phyloP scores from a whole-genome alignment of 2,888 invertebrate genomes.

The Papilio elwesi region DNA sequence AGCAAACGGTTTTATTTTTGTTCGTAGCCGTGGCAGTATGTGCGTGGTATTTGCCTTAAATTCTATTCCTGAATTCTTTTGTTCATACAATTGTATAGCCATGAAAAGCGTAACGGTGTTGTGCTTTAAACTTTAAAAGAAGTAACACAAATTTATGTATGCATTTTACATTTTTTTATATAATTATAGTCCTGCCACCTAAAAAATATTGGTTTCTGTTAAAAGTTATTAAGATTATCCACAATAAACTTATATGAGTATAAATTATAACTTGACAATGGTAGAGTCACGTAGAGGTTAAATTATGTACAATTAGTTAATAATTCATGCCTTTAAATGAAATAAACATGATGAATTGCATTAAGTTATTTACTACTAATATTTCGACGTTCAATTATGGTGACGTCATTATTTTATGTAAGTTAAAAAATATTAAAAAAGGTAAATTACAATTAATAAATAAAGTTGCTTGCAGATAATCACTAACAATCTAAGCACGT shows the following conservation, averaged over 20 bases:
- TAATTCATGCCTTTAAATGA: too few species aligned
- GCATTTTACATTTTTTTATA: neutral
- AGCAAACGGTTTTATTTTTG: slow-evolving; percentile 21
- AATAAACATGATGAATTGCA: too few species aligned
- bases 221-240: too few species aligned
- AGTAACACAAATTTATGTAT: neutral
- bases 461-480: slow-evolving; percentile 6
- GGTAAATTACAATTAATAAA: slow-evolving; percentile 34
- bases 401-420: too few species aligned
- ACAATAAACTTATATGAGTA: too few species aligned
- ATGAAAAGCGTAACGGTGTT: slow-evolving; percentile 8
- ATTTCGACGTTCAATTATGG: too few species aligned
- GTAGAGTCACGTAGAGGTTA: too few species aligned
- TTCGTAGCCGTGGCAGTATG: slow-evolving; percentile 3
- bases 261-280: too few species aligned
- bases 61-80: slow-evolving; percentile 26
- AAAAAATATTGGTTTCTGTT: neutral
- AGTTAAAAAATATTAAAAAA: neutral
- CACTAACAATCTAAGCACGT: slow-evolving; percentile 71
- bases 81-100: neutral
- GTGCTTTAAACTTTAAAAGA: slow-evolving; percentile 10
- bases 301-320: too few species aligned
- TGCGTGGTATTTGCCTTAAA: slow-evolving; percentile 25
- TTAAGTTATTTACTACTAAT: too few species aligned
- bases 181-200: neutral